phyloP scores from a whole-genome alignment of 1,140 invertebrate species.

The Trichoplusia ni region DNA sequence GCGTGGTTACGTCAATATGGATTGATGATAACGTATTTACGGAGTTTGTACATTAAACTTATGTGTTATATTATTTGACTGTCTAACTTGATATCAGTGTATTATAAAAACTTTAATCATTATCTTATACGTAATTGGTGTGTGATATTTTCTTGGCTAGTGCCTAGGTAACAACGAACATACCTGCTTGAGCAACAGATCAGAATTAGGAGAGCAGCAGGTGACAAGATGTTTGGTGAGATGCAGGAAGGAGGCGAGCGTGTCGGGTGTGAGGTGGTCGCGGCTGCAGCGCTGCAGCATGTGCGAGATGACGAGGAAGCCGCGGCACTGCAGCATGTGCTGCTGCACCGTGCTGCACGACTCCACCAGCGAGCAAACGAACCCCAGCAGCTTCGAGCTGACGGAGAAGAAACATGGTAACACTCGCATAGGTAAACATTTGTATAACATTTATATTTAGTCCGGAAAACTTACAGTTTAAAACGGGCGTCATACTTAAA shows the following conservation, averaged over 20 bases:
- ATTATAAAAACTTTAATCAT: no score
- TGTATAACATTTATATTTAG: no score
- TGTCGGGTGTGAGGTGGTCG: constrained; percentile 96
- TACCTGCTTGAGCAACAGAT: constrained; percentile 97
- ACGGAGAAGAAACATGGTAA: constrained; percentile 56
- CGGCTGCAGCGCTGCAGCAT: constrained; percentile 96
- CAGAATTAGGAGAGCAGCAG: constrained; percentile 95
- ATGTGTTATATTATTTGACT: no score
- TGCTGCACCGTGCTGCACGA: constrained; percentile 98
- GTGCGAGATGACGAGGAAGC: constrained; percentile 98
- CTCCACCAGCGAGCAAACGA: constrained; percentile 98
- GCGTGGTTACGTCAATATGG: no score
- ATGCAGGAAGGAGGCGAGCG: constrained; percentile 95
- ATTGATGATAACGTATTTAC: no score
- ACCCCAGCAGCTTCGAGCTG: constrained; percentile 97
- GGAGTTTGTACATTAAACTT: no score
- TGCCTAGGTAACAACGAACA: no score
- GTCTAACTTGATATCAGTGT: no score
- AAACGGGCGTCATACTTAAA: no score
- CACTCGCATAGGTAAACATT: not conserved
- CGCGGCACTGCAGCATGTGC: constrained; percentile 98
- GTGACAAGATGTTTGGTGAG: constrained; percentile 98
- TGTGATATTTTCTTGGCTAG: no score
- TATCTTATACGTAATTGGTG: no score
- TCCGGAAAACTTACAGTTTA: no score